Evolutionary conservation across 2,797 vertebrate genomes (phyloP).

Genomic region (Crocodylus rhombifer): DNA sequence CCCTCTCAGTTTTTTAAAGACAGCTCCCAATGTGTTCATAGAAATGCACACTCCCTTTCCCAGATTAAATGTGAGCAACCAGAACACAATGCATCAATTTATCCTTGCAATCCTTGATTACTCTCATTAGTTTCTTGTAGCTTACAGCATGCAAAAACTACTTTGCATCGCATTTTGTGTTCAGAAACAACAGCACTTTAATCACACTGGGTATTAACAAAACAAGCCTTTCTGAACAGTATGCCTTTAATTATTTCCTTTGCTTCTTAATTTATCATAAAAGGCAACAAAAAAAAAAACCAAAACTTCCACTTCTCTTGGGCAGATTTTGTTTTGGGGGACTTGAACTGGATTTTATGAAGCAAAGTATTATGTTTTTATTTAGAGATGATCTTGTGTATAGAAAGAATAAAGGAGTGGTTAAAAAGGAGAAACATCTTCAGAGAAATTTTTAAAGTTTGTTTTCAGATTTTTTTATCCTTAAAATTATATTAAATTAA

Average conservation of each 20-base stretch:
- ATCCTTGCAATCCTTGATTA: slow-evolving; percentile 39
- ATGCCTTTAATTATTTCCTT: slow-evolving; percentile 52
- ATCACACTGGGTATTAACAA: slow-evolving; percentile 30
- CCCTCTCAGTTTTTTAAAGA: neutral
- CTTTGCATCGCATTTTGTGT: neutral
- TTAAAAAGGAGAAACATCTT: neutral
- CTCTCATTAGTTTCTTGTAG: slow-evolving; percentile 39
- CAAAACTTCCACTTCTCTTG: neutral
- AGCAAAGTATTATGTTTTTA: neutral
- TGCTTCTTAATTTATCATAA: slow-evolving; percentile 46
- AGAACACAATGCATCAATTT: slow-evolving; percentile 14
- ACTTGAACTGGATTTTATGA: neutral
- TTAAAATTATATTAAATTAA: neutral
- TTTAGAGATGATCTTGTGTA: neutral
- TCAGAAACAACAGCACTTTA: slow-evolving; percentile 35
- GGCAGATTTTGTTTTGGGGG: neutral
- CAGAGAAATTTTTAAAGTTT: neutral
- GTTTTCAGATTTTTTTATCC: neutral
- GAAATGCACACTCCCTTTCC: neutral
- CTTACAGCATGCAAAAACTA: neutral
- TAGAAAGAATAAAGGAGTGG: neutral
- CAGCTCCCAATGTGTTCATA: neutral
- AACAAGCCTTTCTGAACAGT: slow-evolving; percentile 45
- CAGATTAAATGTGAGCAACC: slow-evolving; percentile 14
- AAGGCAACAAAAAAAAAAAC: slow-evolving; percentile 42